phyloP scores from a whole-genome alignment of 92 coral and sea anemone genomes.

The Plumapathes pennacea region DNA sequence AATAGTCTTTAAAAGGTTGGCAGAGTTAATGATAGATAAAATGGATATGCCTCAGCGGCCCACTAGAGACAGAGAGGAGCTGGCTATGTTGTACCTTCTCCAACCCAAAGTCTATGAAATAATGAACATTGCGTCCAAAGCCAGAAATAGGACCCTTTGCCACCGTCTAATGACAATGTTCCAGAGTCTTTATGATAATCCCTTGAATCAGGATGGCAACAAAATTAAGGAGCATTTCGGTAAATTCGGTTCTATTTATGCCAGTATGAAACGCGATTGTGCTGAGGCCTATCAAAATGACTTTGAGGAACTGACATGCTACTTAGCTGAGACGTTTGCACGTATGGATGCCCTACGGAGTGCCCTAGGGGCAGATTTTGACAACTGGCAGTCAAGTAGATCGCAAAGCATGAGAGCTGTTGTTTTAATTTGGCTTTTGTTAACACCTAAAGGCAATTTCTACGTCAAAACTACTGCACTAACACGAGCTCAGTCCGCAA shows the following conservation, averaged over 20 bases:
- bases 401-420: constrained; percentile 33
- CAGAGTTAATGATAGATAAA: constrained; percentile 36
- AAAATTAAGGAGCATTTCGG: constrained; percentile 46
- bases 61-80: constrained; percentile 43
- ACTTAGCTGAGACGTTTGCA: constrained; percentile 40
- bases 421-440: constrained; percentile 36
- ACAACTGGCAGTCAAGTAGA: constrained; percentile 26
- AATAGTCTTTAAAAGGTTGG: constrained; percentile 38
- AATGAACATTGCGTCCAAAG: constrained; percentile 34
- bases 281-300: constrained; percentile 29
- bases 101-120: constrained; percentile 43
- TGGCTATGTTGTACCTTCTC: constrained; percentile 45
- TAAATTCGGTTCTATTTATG: constrained; percentile 39
- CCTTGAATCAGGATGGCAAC: constrained; percentile 25
- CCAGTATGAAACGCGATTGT: constrained; percentile 31
- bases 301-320: constrained; percentile 37
- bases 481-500: constrained; percentile 5
- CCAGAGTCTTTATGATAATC: constrained; percentile 42
- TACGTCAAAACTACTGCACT: constrained; percentile 28
- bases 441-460: constrained; percentile 40
- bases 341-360: constrained; percentile 26
- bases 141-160: constrained; percentile 39
- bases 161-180: constrained; percentile 49
- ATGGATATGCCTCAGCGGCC: constrained; percentile 1
- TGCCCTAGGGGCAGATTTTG: constrained; percentile 27